Conservation (phyloP, 2,797 vertebrate genomes). For the Semaprochilodus insignis region DNA sequence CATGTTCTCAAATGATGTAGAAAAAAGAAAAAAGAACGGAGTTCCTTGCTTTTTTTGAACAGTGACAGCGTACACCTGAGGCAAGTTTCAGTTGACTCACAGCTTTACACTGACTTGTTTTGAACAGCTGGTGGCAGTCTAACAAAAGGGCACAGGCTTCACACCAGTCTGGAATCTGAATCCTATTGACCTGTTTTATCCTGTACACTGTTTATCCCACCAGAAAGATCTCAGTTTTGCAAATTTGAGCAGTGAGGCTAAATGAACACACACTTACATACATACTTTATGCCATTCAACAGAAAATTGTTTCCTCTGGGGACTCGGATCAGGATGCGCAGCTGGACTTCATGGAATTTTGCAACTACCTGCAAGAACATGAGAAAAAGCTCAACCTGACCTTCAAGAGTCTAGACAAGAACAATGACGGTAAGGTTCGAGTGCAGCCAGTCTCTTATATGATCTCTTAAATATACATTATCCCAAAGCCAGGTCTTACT, state of each 20-base stretch:
- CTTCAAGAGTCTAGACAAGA: slow-evolving; percentile 96
- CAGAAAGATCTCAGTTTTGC: not conserved
- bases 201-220: not conserved
- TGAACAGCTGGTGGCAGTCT: slow-evolving; percentile 6
- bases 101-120: not conserved
- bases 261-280: not conserved
- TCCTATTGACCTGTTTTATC: not conserved
- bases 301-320: slow-evolving; percentile 94
- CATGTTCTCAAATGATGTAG: no score
- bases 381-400: slow-evolving; percentile 94
- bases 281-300: slow-evolving; percentile 17
- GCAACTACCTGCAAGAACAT: slow-evolving; percentile 94
- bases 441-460: not conserved
- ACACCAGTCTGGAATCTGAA: not conserved
- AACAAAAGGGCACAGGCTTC: not conserved
- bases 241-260: not conserved
- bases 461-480: not conserved
- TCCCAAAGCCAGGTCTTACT: not conserved
- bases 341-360: slow-evolving; percentile 93
- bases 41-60: no score
- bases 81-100: not conserved
- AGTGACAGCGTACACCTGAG: no score
- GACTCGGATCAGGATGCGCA: slow-evolving; percentile 87
- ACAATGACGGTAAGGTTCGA: slow-evolving; percentile 87
- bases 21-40: no score